phyloP scores from a whole-genome alignment of 2,113 vertebrate genomes.

The Corythaeola cristata region DNA sequence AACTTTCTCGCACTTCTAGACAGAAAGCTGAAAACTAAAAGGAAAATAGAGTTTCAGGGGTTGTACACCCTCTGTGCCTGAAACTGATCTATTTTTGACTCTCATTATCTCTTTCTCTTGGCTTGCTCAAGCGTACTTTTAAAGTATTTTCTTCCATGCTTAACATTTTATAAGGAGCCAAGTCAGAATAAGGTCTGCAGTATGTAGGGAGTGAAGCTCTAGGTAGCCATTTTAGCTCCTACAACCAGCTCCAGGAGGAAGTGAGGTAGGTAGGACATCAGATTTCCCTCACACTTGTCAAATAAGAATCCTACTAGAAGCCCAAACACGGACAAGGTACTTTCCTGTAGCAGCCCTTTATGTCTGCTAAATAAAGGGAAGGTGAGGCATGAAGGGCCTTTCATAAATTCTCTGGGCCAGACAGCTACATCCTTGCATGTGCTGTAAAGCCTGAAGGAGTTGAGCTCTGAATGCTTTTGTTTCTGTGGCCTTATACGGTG shows the following conservation, averaged over 20 bases:
- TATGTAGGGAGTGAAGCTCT: neutral
- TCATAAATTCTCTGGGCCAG: neutral
- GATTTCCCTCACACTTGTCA: neutral
- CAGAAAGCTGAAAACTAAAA: neutral
- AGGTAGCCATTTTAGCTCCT: neutral
- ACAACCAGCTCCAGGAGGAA: neutral
- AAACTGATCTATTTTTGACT: slow-evolving; percentile 33
- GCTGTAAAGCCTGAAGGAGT: neutral
- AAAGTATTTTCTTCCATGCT: neutral
- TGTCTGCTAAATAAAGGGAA: neutral
- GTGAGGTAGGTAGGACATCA: neutral
- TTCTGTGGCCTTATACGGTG: neutral
- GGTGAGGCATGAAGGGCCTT: neutral
- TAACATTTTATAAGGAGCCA: neutral
- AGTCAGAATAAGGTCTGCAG: neutral
- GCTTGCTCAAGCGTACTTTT: neutral
- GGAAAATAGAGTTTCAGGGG: neutral
- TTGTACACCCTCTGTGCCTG: neutral
- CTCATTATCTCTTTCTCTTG: neutral
- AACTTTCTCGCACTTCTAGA: neutral
- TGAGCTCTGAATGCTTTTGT: neutral
- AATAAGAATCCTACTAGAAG: neutral
- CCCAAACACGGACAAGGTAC: neutral
- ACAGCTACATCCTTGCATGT: fast-evolving
- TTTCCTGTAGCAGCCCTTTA: neutral